Base-by-base conservation (phyloP, 92 coral and sea anemone genomes). In the Phymanthus crucifer region DNA sequence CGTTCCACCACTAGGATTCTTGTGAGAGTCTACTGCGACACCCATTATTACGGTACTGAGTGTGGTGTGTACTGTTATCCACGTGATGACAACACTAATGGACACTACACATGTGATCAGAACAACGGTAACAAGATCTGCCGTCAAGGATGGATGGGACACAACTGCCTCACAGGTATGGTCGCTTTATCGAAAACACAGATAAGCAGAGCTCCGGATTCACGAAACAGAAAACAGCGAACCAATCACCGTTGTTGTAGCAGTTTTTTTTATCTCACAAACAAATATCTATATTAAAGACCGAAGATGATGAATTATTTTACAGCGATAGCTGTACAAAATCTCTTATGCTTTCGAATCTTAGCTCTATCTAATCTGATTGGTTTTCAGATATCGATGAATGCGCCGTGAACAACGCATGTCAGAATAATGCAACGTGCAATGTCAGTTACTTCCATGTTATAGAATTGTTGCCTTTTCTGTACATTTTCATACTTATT, bases 81-180 rank as follows among this genome's bases (percentile, higher is more conserved):
- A 21, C 94, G 82, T 27, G 90, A 95, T 71, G 91, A 87, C 74
- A 83, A 82, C 65, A 13, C 46, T 2, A 70, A 67, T 17, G 98
- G 98, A 4, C 98, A 95, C 80, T 95, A 95, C 74, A 88, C 91
- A 35, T 95, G 98, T 61, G 88, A 95, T 56, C 57, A 48, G 19
- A 54, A 48, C 65, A 92, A 90, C 23, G 98, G 98, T 21, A 87
- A 86, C 79, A 92, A 95, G 82, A 80, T 88, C 23, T 95, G 98
- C 69, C 83, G 89, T 56, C 56, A 32, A 24, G 97, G 97, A 43
- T 95, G 98, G 98, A 87, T 76, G 40, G 93, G 93, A 64, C 33
- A 46, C 6, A 79, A 87, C 74, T 95, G 98, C 66, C 85, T 83
- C 11, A 84, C 83, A 75, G 89, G 98, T 95, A 61, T 13, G 10